phyloP scores from a whole-genome alignment of 2,797 vertebrate genomes.

The Hemitrygon akajei region DNA sequence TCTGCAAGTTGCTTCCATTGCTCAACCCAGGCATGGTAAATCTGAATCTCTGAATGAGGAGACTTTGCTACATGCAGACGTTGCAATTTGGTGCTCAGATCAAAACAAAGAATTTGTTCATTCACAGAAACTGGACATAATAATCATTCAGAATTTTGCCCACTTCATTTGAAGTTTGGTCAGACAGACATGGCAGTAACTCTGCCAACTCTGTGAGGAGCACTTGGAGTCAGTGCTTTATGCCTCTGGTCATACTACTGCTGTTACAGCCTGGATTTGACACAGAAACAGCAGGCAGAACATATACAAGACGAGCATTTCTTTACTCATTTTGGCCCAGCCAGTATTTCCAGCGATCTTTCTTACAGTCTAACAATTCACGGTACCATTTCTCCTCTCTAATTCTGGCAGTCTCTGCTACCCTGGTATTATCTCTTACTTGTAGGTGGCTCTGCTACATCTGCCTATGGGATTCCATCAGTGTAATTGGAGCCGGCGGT shows the following conservation, averaged over 20 bases:
- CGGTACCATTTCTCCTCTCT: background rate
- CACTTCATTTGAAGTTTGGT: background rate
- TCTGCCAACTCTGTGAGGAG: background rate
- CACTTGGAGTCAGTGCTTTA: background rate
- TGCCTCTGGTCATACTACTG: background rate
- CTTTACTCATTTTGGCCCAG: background rate
- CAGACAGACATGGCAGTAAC: background rate
- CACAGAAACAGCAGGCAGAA: background rate
- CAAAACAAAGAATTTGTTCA: background rate
- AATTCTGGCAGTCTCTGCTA: background rate
- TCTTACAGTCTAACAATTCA: background rate
- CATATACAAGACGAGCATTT: background rate
- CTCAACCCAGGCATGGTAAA: background rate
- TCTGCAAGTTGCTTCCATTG: background rate
- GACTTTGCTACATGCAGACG: background rate
- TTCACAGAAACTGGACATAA: background rate
- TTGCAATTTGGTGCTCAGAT: background rate
- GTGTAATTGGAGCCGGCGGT: background rate
- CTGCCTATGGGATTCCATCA: background rate
- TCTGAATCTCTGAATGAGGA: background rate
- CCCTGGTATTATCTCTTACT: background rate
- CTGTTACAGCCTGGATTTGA: background rate
- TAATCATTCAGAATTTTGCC: background rate
- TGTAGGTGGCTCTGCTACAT: background rate
- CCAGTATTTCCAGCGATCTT: background rate